These are phyloP conservation scores for Phrynocephalus guinanensis DNA, from an alignment of 2,797 vertebrate genomes.

Conservation along the genomic window DNA sequence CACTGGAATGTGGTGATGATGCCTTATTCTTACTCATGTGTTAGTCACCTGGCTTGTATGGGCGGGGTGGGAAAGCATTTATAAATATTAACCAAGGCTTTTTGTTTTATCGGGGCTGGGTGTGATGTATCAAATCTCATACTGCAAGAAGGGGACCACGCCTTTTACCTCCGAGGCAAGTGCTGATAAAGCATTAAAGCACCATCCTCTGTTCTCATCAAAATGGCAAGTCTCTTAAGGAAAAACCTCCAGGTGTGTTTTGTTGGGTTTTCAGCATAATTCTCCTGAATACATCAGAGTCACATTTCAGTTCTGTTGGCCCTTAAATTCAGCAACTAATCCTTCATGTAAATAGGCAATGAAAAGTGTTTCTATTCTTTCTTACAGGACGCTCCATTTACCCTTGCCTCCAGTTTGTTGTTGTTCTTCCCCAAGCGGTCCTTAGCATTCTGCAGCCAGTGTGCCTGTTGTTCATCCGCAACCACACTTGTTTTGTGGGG, in stretches of 20 bases:
- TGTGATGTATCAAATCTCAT: neutral
- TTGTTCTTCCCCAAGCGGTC: neutral
- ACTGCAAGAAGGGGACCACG: constrained; percentile 8
- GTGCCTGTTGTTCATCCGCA: neutral
- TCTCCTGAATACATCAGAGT: neutral
- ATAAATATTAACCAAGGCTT: constrained; percentile 26
- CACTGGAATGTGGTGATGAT: neutral
- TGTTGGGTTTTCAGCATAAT: neutral
- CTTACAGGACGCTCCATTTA: neutral
- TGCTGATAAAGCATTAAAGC: neutral
- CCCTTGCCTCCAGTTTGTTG: neutral
- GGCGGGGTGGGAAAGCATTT: constrained; percentile 1
- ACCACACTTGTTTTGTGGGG: too few relatives aligned
- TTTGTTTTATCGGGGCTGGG: constrained; percentile 22
- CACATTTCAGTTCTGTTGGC: neutral
- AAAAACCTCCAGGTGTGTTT: neutral
- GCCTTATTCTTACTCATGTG: neutral
- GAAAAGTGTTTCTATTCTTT: neutral
- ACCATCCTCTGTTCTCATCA: neutral
- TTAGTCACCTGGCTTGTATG: constrained; percentile 16
- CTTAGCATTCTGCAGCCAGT: neutral
- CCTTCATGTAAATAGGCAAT: neutral
- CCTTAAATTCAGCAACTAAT: neutral
- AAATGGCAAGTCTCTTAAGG: constrained; percentile 8
- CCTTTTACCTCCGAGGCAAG: constrained; percentile 15